These are phyloP conservation scores for Probaryconus sp. DNA, from an alignment of 1,140 invertebrate genomes.

Conservation along the genomic window DNA sequence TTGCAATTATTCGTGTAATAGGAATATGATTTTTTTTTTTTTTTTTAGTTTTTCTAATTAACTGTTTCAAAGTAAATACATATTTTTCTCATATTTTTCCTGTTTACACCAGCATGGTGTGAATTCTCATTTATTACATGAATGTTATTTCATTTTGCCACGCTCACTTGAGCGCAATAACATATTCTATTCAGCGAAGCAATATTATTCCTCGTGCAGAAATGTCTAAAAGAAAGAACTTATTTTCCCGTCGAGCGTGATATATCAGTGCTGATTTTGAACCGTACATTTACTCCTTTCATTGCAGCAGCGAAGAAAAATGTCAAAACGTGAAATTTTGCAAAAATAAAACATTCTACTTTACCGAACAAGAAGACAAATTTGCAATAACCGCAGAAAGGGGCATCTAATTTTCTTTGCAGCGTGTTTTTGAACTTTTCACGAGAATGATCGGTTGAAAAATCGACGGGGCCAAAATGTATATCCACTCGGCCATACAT, in stretches of 20 bases:
- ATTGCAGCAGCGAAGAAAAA: no score
- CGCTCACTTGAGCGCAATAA: constrained; percentile 14
- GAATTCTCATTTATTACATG: constrained; percentile 7
- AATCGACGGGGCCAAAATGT: constrained; percentile 1
- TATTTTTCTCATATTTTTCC: constrained; percentile 6
- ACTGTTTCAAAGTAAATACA: not conserved
- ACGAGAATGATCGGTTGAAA: constrained; percentile 7
- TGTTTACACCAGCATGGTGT: not conserved
- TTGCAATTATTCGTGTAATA: no score
- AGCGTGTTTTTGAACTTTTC: not conserved
- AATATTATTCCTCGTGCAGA: constrained; percentile 6
- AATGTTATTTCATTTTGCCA: constrained; percentile 19
- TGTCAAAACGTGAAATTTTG: no score
- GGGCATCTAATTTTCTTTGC: no score
- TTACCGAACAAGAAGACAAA: no score
- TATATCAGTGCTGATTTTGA: no score
- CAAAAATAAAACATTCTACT: no score
- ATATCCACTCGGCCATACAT: constrained; percentile 20
- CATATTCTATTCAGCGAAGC: constrained; percentile 21
- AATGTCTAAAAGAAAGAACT: constrained; percentile 11
- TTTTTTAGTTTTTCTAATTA: no score
- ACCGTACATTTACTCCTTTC: no score
- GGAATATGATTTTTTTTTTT: no score
- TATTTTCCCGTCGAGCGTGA: not conserved
- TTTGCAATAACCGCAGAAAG: no score